Conservation (phyloP, 2,797 vertebrate species). For the Myotis myotis region DNA sequence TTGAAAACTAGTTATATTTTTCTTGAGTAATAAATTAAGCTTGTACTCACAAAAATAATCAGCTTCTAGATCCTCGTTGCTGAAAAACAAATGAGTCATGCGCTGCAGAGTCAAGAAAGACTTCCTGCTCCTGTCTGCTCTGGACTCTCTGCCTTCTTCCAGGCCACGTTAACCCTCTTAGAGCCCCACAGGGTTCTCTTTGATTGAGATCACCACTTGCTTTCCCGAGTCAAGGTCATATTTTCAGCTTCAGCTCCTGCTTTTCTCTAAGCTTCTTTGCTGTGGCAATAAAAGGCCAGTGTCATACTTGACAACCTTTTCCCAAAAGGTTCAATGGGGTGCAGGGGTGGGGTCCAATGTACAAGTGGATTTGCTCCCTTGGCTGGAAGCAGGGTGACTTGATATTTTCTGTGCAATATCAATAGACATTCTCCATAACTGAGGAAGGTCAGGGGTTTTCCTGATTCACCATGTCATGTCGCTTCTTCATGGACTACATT, state of each 20-base stretch:
- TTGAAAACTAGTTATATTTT: not conserved
- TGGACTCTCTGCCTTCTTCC: not conserved
- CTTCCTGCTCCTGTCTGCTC: not conserved
- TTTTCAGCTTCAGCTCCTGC: not conserved
- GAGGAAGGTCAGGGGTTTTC: not conserved
- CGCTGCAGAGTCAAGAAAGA: not conserved
- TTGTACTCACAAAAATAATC: not conserved
- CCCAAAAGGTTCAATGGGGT: not conserved
- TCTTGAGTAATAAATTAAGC: not conserved
- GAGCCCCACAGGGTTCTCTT: not conserved
- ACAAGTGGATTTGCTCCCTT: constrained; percentile 18
- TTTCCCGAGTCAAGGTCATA: not conserved
- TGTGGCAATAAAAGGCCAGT: constrained; percentile 12
- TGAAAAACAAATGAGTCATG: not conserved
- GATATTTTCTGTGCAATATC: constrained; percentile 58
- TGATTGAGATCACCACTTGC: not conserved
- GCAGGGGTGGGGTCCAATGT: not conserved
- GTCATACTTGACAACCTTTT: constrained; percentile 45
- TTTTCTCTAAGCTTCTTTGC: constrained; percentile 49
- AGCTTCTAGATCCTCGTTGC: not conserved
- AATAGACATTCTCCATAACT: constrained; percentile 26
- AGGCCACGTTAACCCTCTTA: not conserved
- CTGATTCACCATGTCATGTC: constrained; percentile 8
- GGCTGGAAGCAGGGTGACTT: constrained; percentile 16
- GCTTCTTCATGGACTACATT: not conserved